Evolutionary conservation across 2,888 invertebrate genomes (phyloP).

Genomic region (Tenthredo livida): DNA sequence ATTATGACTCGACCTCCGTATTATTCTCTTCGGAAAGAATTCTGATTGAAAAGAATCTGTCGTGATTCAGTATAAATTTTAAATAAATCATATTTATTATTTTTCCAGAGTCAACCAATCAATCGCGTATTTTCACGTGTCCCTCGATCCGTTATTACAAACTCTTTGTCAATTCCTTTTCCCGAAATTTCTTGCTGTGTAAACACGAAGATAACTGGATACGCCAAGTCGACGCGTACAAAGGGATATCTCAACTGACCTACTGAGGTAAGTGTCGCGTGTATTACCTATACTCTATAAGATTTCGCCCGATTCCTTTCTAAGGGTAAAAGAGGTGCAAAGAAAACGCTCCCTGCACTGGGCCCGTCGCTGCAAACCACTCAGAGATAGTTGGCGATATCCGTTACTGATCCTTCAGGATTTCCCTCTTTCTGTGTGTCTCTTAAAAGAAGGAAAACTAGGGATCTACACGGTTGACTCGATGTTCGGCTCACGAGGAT

Average conservation of each 20-base stretch:
- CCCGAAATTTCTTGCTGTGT: neutral
- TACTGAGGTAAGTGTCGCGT: slow-evolving; percentile 34
- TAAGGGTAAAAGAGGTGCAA: slow-evolving; percentile 7
- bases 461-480: neutral
- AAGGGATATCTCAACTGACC: slow-evolving; percentile 49
- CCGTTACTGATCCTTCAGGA: slow-evolving; percentile 32
- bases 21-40: neutral
- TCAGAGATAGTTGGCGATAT: slow-evolving; percentile 42
- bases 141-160: neutral
- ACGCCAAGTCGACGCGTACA: slow-evolving; percentile 32
- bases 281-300: neutral
- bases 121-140: neutral
- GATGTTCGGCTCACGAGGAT: neutral
- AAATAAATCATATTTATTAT: neutral
- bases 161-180: slow-evolving; percentile 2
- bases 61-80: neutral
- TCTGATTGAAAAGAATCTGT: neutral
- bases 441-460: neutral
- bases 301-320: neutral
- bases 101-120: neutral
- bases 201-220: slow-evolving; percentile 37
- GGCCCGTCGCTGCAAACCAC: neutral
- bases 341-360: slow-evolving; percentile 5
- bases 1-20: neutral
- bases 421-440: neutral